Base-by-base conservation (phyloP, 2,888 invertebrate genomes). In the Drepana falcataria region DNA sequence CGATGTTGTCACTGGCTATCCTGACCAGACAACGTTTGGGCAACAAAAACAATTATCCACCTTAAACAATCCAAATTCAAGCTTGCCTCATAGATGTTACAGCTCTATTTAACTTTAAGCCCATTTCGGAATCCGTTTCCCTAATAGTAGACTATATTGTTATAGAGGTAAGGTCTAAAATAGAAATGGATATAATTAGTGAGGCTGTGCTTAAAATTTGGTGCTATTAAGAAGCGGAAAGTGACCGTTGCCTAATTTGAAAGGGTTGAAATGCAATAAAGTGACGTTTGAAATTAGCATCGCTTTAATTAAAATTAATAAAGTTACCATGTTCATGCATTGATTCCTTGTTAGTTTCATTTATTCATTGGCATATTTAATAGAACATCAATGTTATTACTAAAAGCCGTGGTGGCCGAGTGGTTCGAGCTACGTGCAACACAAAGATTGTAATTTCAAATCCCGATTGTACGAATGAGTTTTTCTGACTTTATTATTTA, bases 241-340 rank as follows among this genome's bases (percentile, higher is more conserved):
- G 77, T 83, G 83, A 82, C 84, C 83, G 78, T 75, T 73, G 72
- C 75, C 41, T 82, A 85, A 85, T 83, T 77, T 75, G 66, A 65
- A 71, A 76, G 80, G 82, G 81, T 77, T 68, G 72, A 68, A 64
- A 70, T 71, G 72, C 72, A 74, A 77, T 76, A 71, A 71, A 71
- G 57, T 65, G 64, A 54, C 66, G 59, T 55, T 60, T 65, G 66
- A 69, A 67, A 68, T 67, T 56, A 60, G 62, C 60, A 71, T 71
- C 65, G 68, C 66, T 65, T 68, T 59, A 65, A 61, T 63, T 65
- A 21, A 21, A 21, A 21, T 21, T 21, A 21, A 21, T 60, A 41
- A 55, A 58, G 48, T 61, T 60, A 64, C 58, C 69, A 66, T 61
- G 60, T 63, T 48, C 57, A 57, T 54, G 53, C 55, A 58, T 63